Base-by-base conservation (phyloP, 2,113 vertebrate species). In the Bubo bubo region DNA sequence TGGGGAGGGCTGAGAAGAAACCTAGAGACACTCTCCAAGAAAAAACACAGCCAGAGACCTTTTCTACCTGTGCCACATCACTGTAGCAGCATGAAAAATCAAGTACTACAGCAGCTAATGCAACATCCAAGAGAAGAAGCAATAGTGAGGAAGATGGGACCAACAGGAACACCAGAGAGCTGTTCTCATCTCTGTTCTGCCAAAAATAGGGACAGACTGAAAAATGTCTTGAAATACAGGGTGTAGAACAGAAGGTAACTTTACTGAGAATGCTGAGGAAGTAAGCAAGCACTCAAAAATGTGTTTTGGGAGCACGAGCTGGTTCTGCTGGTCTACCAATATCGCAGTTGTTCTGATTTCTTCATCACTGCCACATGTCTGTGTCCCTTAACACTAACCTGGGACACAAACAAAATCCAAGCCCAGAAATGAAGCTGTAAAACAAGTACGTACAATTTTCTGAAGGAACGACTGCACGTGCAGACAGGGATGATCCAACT, bases 401-500 rank as follows among this genome's bases (percentile, higher is more conserved):
- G 18, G 19, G n/a, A 35, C 9, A 9, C 6, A 26, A 62, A 56
- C 35, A 20, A 8, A 56, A 2, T 1, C 14, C 39, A 43, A 59
- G 30, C 14, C 23, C 49, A 14, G 39, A 49, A 60, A 10, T 8
- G 14, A 74, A 50, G 8, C 45, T 14, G 0, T 2, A 20, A 19
- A 5, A 16, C 17, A 15, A 14, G 23, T 12, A 9, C 41, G 16
- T 39, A 1, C 7, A 18, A 6, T n/a, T 66, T 72, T 8, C 23
- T 24, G 35, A 37, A 27, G n/a, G 45, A 60, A 5, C 0, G 0
- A 9, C 23, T 11, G 8, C 47, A 20, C 0, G 0, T 14, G 22
- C 14, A 17, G 56, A 3, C 32, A 20, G 12, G 56, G 62, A 18
- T 27, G 60, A n/a, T 4, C 60, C 84, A 24, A 4, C 39, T 5